Base-by-base conservation (phyloP, 1,140 invertebrate genomes). In the Drosophila oshimai region DNA sequence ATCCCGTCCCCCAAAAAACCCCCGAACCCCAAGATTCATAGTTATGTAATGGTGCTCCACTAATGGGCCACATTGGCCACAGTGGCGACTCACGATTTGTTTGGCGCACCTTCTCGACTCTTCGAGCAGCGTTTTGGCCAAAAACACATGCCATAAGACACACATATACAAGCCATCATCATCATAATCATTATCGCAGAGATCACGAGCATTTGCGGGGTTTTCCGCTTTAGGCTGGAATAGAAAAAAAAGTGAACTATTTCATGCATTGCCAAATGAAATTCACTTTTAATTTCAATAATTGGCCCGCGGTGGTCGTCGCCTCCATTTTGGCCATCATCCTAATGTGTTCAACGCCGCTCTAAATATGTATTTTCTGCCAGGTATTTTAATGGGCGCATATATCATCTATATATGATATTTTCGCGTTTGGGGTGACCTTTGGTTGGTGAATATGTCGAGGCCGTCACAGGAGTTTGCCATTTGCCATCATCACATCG, bases 251-350 rank as follows among this genome's bases (percentile, higher is more conserved):
- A 57, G 71, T 86, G 46, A 72, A 84, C 55, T 62, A 86, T 72
- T 84, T 80, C 75, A 80, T 64, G 31, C 70, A 72, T 57, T 70
- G 50, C 67, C 65, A 70, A 71, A 71, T 71, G 50, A 69, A 83
- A 86, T 61, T 87, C 67, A 87, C 80, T 84, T 86, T 86, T 84
- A 72, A 86, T 84, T 86, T 86, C 74, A 69, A 86, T 79, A 86
- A 86, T 84, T 73, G 71, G 75, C 79, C 54, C 45, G 76, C 47
- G 46, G 53, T 73, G 44, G 51, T 62, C 57, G 51, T 62, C 57
- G 62, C 60, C 49, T 46, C 44, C 47, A 26, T 46, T 24, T 54
- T 15, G 65, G 39, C 72, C 77, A 76, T 83, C 80, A 64, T 84
- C 80, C 80, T 75, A 84, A 86, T 86, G 80, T 80, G 67, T 84